A percentile compares a stretch with the other conserved stretches of the same genome.
These are phyloP conservation scores for Proterorhinus semilunaris DNA, from an alignment of 2,113 vertebrate genomes.

Conservation along the genomic window DNA sequence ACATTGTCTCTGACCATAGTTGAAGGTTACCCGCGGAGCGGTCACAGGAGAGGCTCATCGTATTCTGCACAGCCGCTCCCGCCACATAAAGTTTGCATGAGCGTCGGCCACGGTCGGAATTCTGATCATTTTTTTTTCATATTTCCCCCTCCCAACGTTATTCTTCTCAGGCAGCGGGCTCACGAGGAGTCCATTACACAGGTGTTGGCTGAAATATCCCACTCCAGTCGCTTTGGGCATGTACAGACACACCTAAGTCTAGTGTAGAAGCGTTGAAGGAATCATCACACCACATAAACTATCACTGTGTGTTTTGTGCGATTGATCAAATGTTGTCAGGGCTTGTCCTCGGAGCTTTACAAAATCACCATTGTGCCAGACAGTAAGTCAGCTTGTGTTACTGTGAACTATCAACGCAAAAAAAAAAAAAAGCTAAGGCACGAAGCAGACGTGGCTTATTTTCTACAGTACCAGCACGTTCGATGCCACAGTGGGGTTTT, in stretches of 20 bases:
- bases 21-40: conserved; percentile 42
- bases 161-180: conserved; percentile 56
- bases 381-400: not conserved
- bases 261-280: conserved; percentile 6
- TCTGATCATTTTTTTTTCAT: conserved; percentile 38
- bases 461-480: no score
- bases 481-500: no score
- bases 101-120: conserved; percentile 39
- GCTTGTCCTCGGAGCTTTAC: not conserved
- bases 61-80: conserved; percentile 25
- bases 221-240: conserved; percentile 76
- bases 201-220: conserved; percentile 72
- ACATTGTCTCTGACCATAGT: conserved; percentile 18
- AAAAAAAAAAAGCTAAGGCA: not conserved
- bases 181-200: conserved; percentile 70
- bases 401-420: not conserved
- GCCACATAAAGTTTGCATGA: conserved; percentile 61
- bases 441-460: no score
- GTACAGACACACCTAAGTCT: conserved; percentile 45
- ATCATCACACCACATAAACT: not conserved
- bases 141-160: conserved; percentile 30
- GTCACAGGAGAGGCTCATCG: conserved; percentile 35
- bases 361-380: not conserved
- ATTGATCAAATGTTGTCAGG: not conserved
- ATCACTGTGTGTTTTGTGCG: not conserved